Evolutionary conservation across 2,113 vertebrate species (phyloP).

Genomic region (Pteruthius melanotis): DNA sequence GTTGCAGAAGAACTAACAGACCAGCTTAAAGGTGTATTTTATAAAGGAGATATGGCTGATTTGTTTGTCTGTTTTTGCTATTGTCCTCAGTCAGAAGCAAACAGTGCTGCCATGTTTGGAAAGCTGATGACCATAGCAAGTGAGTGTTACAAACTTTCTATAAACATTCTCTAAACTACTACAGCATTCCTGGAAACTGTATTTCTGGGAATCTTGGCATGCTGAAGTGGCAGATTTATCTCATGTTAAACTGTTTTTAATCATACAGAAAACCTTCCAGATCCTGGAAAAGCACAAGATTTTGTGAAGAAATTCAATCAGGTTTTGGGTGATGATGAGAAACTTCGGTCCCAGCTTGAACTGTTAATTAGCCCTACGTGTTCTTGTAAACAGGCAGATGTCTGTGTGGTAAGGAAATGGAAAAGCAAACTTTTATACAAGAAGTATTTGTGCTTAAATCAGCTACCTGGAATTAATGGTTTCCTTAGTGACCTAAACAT

Average conservation of each 20-base stretch:
- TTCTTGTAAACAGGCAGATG: conserved; percentile 97
- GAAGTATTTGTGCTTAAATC: not conserved
- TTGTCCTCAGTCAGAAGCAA: conserved; percentile 89
- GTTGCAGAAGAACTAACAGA: not conserved
- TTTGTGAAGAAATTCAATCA: conserved; percentile 99
- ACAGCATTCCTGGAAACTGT: not conserved
- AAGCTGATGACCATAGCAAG: conserved; percentile 98
- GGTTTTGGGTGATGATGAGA: conserved; percentile 96
- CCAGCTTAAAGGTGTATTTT: not conserved
- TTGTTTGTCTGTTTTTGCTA: conserved; percentile 21
- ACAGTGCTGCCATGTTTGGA: conserved; percentile 93
- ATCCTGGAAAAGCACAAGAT: conserved; percentile 98
- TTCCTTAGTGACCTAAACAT: not conserved
- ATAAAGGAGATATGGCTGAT: not conserved
- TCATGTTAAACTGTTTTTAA: conserved; percentile 30
- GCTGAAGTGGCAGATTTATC: not conserved
- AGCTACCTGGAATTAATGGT: not conserved
- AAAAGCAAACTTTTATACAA: not conserved
- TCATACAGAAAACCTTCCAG: conserved; percentile 90
- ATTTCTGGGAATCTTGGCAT: not conserved
- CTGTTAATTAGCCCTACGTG: conserved; percentile 94
- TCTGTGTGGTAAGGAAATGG: conserved; percentile 91
- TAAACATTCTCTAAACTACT: not conserved
- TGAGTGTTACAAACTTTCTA: conserved; percentile 72
- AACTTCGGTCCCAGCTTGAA: conserved; percentile 89